Evolutionary conservation across 2,113 vertebrate genomes (phyloP), one percentile per base, ranked within the genome.

Genomic region (Hippocampus mohnikei): DNA sequence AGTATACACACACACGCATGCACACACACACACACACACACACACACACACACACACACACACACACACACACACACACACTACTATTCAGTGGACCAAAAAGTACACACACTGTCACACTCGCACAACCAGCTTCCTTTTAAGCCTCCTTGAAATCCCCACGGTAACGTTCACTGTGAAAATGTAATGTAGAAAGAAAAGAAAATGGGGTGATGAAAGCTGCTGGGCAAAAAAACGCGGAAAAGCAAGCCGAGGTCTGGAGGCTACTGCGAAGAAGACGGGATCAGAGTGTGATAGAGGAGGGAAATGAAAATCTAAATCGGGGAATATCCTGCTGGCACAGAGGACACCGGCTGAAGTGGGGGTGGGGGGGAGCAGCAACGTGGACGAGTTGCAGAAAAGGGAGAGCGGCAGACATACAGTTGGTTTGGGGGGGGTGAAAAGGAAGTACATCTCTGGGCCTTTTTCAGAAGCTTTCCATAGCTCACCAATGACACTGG

Each of bases 271-370:
- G 56, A 87, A 84, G 87, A 88, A 89, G 83, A 86, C 69, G 85
- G 89, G 87, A 88, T 89, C 86, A 88, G 83, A 84, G 81, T 56
- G 76, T 72, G 87, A 86, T 87, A 84, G 83, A 88, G 83, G 83
- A 85, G 85, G 87, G 87, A 91, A 91, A 89, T 89, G 88, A 89
- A 89, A 89, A 89, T 87, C 89, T 89, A 91, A 91, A 86, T 90
- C 85, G 78, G 85, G 84, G 85, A 88, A 89, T 89, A 89, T 89
- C 88, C 88, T 88, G 88, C 88, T 89, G 89, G 86, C 87, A 81
- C 81, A 0, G 79, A 87, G 84, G 88, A 87, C 86, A 82, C 72
- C 82, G 86, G 81, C 84, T 65, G 68, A 50, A 48, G 46, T 79
- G 80, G 33, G 73, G 83, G 82, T 81, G 86, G 83, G 80, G 86